These are phyloP conservation scores for Tetrax tetrax DNA, from an alignment of 2,113 vertebrate species.

Conservation along the genomic window DNA sequence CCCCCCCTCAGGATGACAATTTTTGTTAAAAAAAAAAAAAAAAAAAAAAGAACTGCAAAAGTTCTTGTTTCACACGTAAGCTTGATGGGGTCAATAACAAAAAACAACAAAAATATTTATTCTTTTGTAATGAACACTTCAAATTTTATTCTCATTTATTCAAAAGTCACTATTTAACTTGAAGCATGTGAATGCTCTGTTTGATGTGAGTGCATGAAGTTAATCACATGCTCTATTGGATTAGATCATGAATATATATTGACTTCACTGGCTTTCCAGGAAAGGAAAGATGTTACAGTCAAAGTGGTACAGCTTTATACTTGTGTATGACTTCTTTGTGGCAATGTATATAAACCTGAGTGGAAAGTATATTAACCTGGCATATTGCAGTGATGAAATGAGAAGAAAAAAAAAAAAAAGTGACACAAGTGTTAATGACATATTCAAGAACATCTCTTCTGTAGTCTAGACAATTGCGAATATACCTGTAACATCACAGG, in stretches of 20 bases:
- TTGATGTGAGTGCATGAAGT: background rate
- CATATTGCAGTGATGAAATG: background rate
- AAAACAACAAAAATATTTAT: background rate
- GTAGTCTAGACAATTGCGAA: background rate
- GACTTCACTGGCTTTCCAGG: background rate
- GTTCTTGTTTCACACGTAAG: background rate
- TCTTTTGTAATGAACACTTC: background rate
- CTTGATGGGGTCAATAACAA: background rate
- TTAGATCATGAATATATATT: background rate
- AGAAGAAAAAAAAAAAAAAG: background rate
- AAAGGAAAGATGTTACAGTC: background rate
- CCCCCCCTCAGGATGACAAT: background rate
- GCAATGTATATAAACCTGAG: background rate
- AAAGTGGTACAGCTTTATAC: background rate
- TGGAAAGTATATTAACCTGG: background rate
- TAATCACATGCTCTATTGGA: background rate
- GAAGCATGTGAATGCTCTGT: background rate
- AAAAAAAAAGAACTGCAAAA: background rate
- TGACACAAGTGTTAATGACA: fast-evolving
- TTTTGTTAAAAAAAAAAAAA: background rate
- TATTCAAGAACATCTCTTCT: background rate
- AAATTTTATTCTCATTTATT: background rate
- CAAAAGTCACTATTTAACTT: background rate
- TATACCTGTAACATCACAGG: background rate
- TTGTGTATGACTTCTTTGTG: background rate